Conservation (phyloP, 2,888 invertebrate species). For the Pseudococcus jackbeardsleyi region DNA sequence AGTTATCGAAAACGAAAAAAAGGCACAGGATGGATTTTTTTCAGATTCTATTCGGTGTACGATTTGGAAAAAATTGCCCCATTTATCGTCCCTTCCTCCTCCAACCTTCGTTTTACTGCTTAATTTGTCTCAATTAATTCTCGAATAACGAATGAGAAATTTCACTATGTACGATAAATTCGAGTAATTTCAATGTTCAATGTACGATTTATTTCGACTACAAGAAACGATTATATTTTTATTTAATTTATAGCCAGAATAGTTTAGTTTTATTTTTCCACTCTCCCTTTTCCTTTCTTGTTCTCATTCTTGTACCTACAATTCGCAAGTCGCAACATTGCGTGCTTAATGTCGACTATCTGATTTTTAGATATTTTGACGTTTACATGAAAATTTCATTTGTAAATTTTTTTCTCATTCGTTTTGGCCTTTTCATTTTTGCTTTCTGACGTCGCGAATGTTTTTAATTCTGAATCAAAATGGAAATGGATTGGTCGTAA, state of each 20-base stretch:
- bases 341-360: background rate
- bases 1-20: background rate
- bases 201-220: background rate
- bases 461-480: constrained; percentile 6
- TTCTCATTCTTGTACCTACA: background rate
- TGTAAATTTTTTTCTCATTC: background rate
- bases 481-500: background rate
- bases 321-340: constrained; percentile 24
- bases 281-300: background rate
- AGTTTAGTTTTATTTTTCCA: background rate
- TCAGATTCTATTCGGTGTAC: too few relatives aligned
- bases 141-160: background rate
- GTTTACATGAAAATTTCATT: constrained; percentile 46
- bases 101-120: background rate
- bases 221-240: background rate
- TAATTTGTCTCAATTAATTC: background rate
- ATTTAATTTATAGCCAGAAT: constrained; percentile 20
- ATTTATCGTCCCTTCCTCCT: background rate
- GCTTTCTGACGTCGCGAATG: background rate
- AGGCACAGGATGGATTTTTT: too few relatives aligned
- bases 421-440: background rate
- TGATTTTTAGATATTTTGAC: constrained; percentile 24
- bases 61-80: too few relatives aligned
- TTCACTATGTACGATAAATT: background rate
- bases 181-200: background rate